Base-by-base conservation (phyloP, 2,888 invertebrate genomes). In the Synanthedon tipuliformis region DNA sequence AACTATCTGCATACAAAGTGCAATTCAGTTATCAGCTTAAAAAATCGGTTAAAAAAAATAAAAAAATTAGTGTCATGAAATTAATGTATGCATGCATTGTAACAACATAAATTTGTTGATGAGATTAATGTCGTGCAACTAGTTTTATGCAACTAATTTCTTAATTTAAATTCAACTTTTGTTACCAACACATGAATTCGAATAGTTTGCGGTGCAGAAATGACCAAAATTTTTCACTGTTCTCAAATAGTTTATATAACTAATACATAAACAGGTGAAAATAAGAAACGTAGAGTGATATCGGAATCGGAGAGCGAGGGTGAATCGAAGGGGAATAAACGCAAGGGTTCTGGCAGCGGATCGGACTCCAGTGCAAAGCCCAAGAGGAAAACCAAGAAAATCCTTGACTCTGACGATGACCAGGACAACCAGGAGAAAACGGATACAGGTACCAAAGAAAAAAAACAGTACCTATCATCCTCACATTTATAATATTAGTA, bases 361-460 rank as follows among this genome's bases (percentile, higher is more conserved):
- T 83, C 83, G 0, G 86, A 88, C 48, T 75, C 81, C 40, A 83
- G 81, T 53, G 73, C 65, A 51, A 86, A 83, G 54, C 81, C 82
- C 5, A 81, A 80, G 57, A 81, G 76, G 68, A 90, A 90, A 60
- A 76, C 89, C 8, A 90, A 89, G 68, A 88, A 87, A 57, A 64
- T 92, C 1, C 88, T 93, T 5, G 92, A 92, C 63, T 90, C 93
- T 0, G 94, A 94, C 58, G 90, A 90, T 10, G 75, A n/a, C n/a
- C n/a, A n/a, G n/a, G n/a, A 77, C 8, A 81, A 84, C 49, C 76
- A 77, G 53, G 78, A 83, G 50, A 76, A 78, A 52, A 68, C 68
- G 40, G 88, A 87, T 50, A 72, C 73, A 50, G 74, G 83, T 80
- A 57, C 5, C 1, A 34, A 34, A 8, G 7, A 8, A 34, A 27